A percentile compares a stretch with the other conserved stretches of the same genome.
Evolutionary conservation across 2,113 vertebrate genomes (phyloP).

Genomic region (Bubalus kerabau): DNA sequence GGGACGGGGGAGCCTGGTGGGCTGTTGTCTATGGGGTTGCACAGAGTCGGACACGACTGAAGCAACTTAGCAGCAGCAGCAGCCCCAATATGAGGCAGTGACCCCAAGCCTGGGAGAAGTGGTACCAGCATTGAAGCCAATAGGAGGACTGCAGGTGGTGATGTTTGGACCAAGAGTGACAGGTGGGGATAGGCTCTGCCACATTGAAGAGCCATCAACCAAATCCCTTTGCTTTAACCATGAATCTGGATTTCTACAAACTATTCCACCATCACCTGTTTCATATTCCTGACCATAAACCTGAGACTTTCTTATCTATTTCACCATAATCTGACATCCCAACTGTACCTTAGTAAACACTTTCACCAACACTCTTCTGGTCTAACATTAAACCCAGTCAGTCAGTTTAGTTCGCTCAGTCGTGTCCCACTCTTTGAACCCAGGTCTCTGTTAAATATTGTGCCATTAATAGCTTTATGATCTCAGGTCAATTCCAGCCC

Average conservation of each 20-base stretch:
- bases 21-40: too few relatives aligned
- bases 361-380: neutral
- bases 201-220: neutral
- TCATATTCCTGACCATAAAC: neutral
- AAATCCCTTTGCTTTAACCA: neutral
- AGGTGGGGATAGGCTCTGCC: neutral
- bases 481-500: neutral
- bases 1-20: too few relatives aligned
- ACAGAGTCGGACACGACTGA: too few relatives aligned
- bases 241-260: neutral
- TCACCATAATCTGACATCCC: neutral
- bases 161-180: neutral
- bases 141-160: neutral
- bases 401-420: neutral
- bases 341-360: neutral
- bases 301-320: neutral
- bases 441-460: neutral
- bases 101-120: neutral
- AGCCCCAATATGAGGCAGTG: neutral
- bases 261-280: neutral
- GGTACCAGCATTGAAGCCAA: neutral
- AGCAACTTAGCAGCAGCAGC: too few relatives aligned
- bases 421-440: neutral
- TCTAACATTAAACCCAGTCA: neutral
- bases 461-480: neutral